phyloP scores from a whole-genome alignment of 2,888 invertebrate genomes.

The Cyclophora albipunctata region DNA sequence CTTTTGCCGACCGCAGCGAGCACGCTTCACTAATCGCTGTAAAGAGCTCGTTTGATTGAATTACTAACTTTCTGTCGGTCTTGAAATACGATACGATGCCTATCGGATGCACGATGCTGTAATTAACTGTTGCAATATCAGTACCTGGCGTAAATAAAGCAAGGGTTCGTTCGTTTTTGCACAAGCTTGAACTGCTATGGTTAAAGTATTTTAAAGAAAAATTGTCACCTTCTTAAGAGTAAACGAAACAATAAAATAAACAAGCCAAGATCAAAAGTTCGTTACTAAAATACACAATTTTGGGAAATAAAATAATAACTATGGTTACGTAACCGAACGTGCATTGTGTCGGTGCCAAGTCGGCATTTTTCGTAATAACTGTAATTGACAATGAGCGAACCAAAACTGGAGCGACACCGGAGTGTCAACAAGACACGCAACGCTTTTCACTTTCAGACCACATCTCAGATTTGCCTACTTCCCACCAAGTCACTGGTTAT shows the following conservation, averaged over 20 bases:
- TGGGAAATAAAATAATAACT: not conserved
- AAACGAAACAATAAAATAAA: too few relatives aligned
- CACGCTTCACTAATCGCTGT: conserved; percentile 54
- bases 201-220: too few relatives aligned
- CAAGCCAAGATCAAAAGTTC: too few relatives aligned
- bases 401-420: conserved; percentile 9
- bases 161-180: too few relatives aligned
- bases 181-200: too few relatives aligned
- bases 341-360: conserved; percentile 4
- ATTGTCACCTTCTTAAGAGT: too few relatives aligned
- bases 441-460: conserved; percentile 19
- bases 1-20: conserved; percentile 48
- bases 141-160: not conserved
- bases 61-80: conserved; percentile 48
- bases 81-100: conserved; percentile 34
- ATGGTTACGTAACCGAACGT: conserved; percentile 5
- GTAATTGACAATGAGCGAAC: conserved; percentile 8
- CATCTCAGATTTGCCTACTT: conserved; percentile 1
- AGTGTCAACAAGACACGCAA: conserved; percentile 8
- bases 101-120: conserved; percentile 15
- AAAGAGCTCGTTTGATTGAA: conserved; percentile 47
- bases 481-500: too few relatives aligned
- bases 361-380: conserved; percentile 6
- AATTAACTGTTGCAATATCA: conserved; percentile 4
- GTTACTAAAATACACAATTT: not conserved